A percentile compares a stretch with the other conserved stretches of the same genome.
These are phyloP conservation scores for Heliornis fulica DNA, from an alignment of 2,113 vertebrate genomes.

Conservation along the genomic window DNA sequence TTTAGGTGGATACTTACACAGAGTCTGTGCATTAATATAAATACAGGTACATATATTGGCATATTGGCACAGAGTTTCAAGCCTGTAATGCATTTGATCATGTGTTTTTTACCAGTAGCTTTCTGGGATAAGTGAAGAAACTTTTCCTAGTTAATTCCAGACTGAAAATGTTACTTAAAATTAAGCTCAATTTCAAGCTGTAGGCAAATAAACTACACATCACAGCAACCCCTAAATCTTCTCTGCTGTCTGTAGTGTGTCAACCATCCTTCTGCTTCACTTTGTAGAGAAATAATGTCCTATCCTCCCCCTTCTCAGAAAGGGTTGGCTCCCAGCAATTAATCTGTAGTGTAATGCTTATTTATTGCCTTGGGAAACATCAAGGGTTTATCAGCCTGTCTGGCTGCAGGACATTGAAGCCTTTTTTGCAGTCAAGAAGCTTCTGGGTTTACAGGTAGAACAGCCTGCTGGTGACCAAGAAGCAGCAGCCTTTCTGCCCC, in stretches of 20 bases:
- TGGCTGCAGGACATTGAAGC: not conserved
- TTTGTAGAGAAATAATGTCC: not conserved
- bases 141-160: not conserved
- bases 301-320: not conserved
- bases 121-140: not conserved
- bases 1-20: not conserved
- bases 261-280: not conserved
- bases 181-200: not conserved
- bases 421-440: not conserved
- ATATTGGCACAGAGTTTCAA: not conserved
- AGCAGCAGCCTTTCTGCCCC: not conserved
- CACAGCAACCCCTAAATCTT: not conserved
- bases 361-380: not conserved
- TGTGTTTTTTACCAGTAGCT: not conserved
- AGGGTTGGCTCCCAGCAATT: not conserved
- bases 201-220: not conserved
- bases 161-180: not conserved
- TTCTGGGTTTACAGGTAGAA: not conserved
- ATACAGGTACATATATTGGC: not conserved
- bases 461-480: not conserved
- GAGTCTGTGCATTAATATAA: not conserved
- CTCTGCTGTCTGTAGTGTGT: not conserved
- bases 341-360: not conserved
- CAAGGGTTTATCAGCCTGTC: not conserved
- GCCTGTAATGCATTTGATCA: not conserved